Conservation (phyloP, 2,113 vertebrate genomes). For the Poicephalus meyeri region DNA sequence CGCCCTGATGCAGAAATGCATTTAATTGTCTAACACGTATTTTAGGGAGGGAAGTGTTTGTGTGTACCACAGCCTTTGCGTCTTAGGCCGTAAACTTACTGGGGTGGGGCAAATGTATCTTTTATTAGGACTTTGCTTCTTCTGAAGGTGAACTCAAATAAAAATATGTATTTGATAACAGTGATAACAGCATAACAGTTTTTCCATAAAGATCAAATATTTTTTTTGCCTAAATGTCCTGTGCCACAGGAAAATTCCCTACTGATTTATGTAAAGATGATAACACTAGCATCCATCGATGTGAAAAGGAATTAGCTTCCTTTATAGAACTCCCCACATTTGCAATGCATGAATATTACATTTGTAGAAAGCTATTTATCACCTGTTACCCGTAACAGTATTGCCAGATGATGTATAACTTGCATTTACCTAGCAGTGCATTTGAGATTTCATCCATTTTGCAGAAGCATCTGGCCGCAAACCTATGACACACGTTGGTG, state of each 20-base stretch:
- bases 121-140: not conserved
- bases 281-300: not conserved
- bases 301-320: not conserved
- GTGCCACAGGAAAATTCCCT: not conserved
- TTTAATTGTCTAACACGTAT: not conserved
- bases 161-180: not conserved
- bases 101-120: not conserved
- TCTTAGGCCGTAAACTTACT: not conserved
- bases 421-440: not conserved
- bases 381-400: not conserved
- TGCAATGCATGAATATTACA: not conserved
- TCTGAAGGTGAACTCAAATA: not conserved
- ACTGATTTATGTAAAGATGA: not conserved
- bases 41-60: not conserved
- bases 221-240: not conserved
- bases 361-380: not conserved
- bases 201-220: not conserved
- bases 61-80: rapidly evolving
- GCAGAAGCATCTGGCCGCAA: slow-evolving; percentile 32
- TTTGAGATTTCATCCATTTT: slow-evolving; percentile 50
- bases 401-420: not conserved
- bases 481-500: not conserved
- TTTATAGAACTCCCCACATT: not conserved
- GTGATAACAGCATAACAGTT: not conserved
- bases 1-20: not conserved